Percentiles rank a stretch among this genome's conserved stretches.
Evolutionary conservation across 2,797 vertebrate species (phyloP).

Genomic region (Loris lydekkerianus): DNA sequence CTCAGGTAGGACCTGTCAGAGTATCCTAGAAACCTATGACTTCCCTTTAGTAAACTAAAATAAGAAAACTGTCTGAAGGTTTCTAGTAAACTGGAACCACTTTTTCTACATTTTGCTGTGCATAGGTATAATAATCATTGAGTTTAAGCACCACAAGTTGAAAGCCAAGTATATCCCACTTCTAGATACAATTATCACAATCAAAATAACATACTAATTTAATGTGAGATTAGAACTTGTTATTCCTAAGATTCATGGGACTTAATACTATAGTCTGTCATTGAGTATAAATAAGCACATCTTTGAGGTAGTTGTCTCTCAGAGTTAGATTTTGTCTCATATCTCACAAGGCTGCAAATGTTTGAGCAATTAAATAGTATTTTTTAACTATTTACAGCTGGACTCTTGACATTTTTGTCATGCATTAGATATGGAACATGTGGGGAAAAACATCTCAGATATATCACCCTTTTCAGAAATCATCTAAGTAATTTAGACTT

Average conservation of each 20-base stretch:
- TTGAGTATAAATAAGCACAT: conserved; percentile 22
- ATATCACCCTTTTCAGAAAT: conserved; percentile 78
- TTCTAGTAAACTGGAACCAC: background rate
- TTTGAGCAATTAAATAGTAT: conserved; percentile 62
- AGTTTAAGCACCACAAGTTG: background rate
- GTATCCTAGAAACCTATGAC: background rate
- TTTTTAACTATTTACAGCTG: conserved; percentile 77
- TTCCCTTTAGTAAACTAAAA: background rate
- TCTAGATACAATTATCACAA: background rate
- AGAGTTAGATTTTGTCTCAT: conserved; percentile 20
- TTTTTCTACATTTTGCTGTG: background rate
- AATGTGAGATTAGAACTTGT: background rate
- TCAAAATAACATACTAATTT: background rate
- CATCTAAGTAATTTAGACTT: conserved; percentile 84
- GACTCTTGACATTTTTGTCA: conserved; percentile 76
- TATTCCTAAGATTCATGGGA: conserved; percentile 9
- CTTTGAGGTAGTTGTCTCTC: background rate
- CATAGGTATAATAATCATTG: background rate
- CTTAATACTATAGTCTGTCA: background rate
- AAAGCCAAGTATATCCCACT: background rate
- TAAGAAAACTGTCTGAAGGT: background rate
- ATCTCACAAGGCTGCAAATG: background rate
- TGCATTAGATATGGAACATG: conserved; percentile 69
- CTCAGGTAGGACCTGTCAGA: background rate
- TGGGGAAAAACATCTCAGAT: conserved; percentile 43